Conservation (phyloP, 1,140 invertebrate species). For the Phthorimaea operculella region DNA sequence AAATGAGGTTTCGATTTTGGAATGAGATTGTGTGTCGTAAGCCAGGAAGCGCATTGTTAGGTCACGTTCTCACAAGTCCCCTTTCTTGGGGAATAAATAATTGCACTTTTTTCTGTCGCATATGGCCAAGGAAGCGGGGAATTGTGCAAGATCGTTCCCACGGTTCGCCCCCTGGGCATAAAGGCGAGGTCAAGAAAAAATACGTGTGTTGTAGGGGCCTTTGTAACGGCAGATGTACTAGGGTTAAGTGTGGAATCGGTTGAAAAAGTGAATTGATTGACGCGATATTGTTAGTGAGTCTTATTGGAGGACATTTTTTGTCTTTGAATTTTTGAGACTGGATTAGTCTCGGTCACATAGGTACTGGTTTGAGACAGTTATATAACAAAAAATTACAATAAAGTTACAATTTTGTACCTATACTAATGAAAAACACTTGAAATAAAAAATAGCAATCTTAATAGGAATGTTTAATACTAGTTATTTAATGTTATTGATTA, state of each 20-base stretch:
- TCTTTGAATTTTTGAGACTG: not conserved
- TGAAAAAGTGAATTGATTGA: slow-evolving; percentile 50
- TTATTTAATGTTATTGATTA: no score
- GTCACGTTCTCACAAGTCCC: slow-evolving; percentile 66
- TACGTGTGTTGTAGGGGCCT: slow-evolving; percentile 59
- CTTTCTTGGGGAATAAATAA: slow-evolving; percentile 66
- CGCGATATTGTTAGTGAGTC: slow-evolving; percentile 24
- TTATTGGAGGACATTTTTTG: slow-evolving; percentile 12
- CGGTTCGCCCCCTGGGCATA: slow-evolving; percentile 59
- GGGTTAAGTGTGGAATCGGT: slow-evolving; percentile 54
- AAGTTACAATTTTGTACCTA: no score
- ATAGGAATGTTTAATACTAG: no score
- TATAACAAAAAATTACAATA: no score
- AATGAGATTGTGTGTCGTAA: slow-evolving; percentile 52
- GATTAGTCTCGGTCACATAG: no score
- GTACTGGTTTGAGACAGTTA: no score
- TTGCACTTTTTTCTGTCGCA: slow-evolving; percentile 67
- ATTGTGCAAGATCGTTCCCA: slow-evolving; percentile 63
- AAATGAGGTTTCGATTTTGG: slow-evolving; percentile 31
- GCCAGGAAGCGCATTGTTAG: slow-evolving; percentile 66
- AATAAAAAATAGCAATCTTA: no score
- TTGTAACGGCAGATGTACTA: slow-evolving; percentile 59
- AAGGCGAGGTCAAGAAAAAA: slow-evolving; percentile 65
- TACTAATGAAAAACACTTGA: no score
- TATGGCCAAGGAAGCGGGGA: slow-evolving; percentile 63